Percentiles rank a stretch among this genome's conserved stretches.
These are phyloP conservation scores for Arenaria interpres DNA, from an alignment of 2,113 vertebrate species.

Conservation along the genomic window DNA sequence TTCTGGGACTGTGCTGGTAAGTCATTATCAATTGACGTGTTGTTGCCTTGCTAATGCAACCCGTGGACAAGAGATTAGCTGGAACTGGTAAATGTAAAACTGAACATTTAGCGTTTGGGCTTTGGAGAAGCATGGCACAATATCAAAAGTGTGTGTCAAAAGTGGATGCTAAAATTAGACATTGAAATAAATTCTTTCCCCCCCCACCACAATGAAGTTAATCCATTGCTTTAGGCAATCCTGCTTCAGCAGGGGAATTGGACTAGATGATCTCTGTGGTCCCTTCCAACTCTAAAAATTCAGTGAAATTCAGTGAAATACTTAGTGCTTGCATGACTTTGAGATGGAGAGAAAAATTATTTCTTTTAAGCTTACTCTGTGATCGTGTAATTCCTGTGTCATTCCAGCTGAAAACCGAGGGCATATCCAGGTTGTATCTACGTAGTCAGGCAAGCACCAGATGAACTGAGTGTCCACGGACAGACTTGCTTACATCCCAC, in stretches of 20 bases:
- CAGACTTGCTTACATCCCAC: not conserved
- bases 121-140: not conserved
- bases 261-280: too few relatives aligned
- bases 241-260: too few relatives aligned
- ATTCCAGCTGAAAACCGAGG: not conserved
- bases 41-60: not conserved
- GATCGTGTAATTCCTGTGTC: not conserved
- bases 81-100: not conserved
- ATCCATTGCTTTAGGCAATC: too few relatives aligned
- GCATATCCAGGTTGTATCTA: not conserved
- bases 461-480: not conserved
- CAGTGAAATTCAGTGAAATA: too few relatives aligned
- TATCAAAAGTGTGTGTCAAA: not conserved
- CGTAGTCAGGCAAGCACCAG: not conserved
- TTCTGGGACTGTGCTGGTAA: not conserved
- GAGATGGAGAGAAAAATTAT: not conserved
- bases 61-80: not conserved
- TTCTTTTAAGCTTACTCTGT: not conserved
- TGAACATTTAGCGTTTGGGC: not conserved
- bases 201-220: not conserved
- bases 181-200: not conserved
- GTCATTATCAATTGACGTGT: not conserved
- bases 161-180: not conserved
- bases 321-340: not conserved
- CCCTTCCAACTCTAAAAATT: too few relatives aligned